Evolutionary conservation across 2,888 invertebrate species (phyloP), one percentile per base, ranked within the genome.

Genomic region (Iphiclides podalirius): DNA sequence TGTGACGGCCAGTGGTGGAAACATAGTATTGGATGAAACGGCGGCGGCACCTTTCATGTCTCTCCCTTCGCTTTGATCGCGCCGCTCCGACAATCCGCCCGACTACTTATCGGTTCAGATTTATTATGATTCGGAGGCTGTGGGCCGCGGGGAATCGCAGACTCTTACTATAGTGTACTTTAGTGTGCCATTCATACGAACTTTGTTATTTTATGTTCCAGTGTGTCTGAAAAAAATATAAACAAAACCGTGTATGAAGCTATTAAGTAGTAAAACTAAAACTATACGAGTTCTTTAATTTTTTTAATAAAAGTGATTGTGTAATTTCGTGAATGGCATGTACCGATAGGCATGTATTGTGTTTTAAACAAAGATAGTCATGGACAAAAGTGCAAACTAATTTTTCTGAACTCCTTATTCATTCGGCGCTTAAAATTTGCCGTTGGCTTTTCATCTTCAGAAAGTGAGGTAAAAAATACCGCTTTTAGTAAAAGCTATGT

Each of bases 61-160:
- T 70, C 74, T 75, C 78, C 79, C 77, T 69, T 72, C 67, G 69
- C 84, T 87, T 88, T 88, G 87, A 87, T 82, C 84, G 70, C 66
- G 72, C 84, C 82, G 81, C 77, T 75, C 85, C 87, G 84, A 80
- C 87, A 78, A 85, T 82, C 85, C 80, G 77, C 72, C 73, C 75
- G 79, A 77, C 86, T 86, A 86, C 87, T 88, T 88, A 88, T 88
- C 87, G 86, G 80, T 73, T 82, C 84, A 81, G 87, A 88, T 88
- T 88, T 88, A 88, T 87, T 85, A 86, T 87, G 85, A 83, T 83
- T 84, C 72, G 79, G 82, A 81, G 77, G 76, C 81, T 79, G 77
- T 66, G 75, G 58, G 49, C 52, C 64, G 68, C 72, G 72, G 76
- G 76, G 78, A 76, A 75, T 74, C 74, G 73, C 72, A 61, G 60